Conservation (phyloP, 1,140 invertebrate genomes). For the Sarcophaga bullata region DNA sequence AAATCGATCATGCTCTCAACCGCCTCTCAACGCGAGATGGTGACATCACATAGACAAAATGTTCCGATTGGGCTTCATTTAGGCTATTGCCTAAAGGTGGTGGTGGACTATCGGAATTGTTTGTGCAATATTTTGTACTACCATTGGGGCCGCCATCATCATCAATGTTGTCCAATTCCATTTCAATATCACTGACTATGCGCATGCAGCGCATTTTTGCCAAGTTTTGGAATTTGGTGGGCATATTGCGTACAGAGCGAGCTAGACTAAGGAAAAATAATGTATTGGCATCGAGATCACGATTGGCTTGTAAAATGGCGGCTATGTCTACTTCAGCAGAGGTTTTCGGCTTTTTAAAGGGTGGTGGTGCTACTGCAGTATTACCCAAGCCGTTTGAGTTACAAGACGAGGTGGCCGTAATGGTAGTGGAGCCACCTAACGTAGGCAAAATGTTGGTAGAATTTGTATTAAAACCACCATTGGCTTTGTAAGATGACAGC, state of each 20-base stretch:
- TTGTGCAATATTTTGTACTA: conserved; percentile 55
- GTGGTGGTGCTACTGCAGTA: conserved; percentile 46
- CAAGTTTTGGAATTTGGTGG: conserved; percentile 61
- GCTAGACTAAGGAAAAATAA: conserved; percentile 62
- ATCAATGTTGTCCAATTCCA: conserved; percentile 59
- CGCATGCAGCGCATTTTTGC: conserved; percentile 65
- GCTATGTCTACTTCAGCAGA: conserved; percentile 57
- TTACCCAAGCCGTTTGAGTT: conserved; percentile 8
- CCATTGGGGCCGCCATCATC: conserved; percentile 53
- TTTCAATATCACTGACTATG: conserved; percentile 61
- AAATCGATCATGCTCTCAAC: conserved; percentile 65
- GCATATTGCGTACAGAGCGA: conserved; percentile 60
- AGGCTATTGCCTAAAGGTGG: conserved; percentile 45
- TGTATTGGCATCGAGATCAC: conserved; percentile 62
- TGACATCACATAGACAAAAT: conserved; percentile 64
- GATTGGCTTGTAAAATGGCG: conserved; percentile 60
- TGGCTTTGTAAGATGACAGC: background rate
- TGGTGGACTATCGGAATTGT: conserved; percentile 56
- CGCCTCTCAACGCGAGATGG: conserved; percentile 62
- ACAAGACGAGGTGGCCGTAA: background rate
- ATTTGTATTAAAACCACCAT: background rate
- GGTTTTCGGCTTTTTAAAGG: conserved; percentile 55
- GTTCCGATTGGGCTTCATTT: conserved; percentile 53
- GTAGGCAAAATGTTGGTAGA: background rate
- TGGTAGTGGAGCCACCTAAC: conserved; percentile 6